Base-by-base conservation (phyloP, 2,888 invertebrate genomes). In the Drymonia ruficornis region DNA sequence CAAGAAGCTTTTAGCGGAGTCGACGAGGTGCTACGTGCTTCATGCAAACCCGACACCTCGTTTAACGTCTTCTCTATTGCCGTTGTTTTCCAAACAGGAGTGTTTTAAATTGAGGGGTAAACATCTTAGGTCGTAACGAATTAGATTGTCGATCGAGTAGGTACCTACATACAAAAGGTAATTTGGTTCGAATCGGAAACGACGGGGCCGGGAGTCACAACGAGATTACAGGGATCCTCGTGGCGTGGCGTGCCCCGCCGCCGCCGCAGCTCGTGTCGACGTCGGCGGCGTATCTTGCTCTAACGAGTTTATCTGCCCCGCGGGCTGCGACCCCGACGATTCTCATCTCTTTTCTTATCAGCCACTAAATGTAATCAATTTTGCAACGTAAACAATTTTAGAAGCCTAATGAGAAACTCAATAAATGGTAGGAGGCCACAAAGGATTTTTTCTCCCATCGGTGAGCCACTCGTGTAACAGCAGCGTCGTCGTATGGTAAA, bases 241-340 rank as follows among this genome's bases (percentile, higher is more conserved):
- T 34, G 80, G 79, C 76, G 81, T 81, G 76, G 81, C 81, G 83
- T 79, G 80, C 77, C 70, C 63, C 77, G 71, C 65, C 72, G 70
- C 76, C 71, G 75, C 68, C 77, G 74, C 63, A 70, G 73, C 72
- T 63, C 46, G 61, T 61, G 60, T 65, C 61, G 66, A 61, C 76
- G 69, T 69, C 74, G 79, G 65, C 82, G 80, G 78, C 83, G 86
- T 86, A 86, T 89, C 87, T 85, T 81, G 80, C 80, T 83, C 80
- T 91, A 92, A 92, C 90, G 86, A 92, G 89, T 87, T 92, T 92
- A 91, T 90, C 88, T 89, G 89, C 89, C 91, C 90, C 86, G 89
- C 88, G 90, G 91, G 90, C 85, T 86, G 81, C 80, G 72, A 76
- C 81, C 77, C 73, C 78, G 65, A 66, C 81, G 76, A 78, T 67